These are phyloP conservation scores for Brachyptera risi DNA, from an alignment of 2,888 invertebrate genomes.

Conservation along the genomic window DNA sequence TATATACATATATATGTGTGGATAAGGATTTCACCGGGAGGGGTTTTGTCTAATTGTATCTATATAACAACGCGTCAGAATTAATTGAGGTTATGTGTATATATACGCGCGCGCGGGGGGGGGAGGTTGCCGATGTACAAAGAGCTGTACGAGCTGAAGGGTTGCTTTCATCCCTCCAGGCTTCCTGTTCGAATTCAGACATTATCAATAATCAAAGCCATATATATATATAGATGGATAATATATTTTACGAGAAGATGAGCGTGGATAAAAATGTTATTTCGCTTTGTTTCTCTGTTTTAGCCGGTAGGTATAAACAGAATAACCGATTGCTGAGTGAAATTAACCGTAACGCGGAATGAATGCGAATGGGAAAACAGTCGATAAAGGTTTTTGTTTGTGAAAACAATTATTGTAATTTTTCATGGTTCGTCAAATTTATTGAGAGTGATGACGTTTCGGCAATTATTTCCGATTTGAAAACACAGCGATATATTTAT, in stretches of 20 bases:
- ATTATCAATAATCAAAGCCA: constrained; percentile 20
- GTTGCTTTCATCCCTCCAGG: constrained; percentile 12
- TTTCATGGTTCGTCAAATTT: constrained; percentile 32
- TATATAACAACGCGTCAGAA: constrained; percentile 26
- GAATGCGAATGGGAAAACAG: constrained; percentile 23
- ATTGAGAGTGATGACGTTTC: constrained; percentile 25
- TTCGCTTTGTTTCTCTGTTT: not conserved
- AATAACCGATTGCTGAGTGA: constrained; percentile 27
- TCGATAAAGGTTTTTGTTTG: constrained; percentile 18
- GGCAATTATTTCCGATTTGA: constrained; percentile 31
- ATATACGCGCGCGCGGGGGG: no score
- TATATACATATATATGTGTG: no score
- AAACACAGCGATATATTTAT: constrained; percentile 27
- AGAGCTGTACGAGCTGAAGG: constrained; percentile 7
- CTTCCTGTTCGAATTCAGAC: constrained; percentile 14
- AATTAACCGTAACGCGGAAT: constrained; percentile 27
- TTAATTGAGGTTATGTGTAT: constrained; percentile 28
- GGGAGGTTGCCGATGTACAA: constrained; percentile 13
- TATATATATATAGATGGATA: constrained; percentile 4
- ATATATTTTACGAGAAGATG: constrained; percentile 11
- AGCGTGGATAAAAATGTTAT: constrained; percentile 11
- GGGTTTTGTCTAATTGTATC: constrained; percentile 24
- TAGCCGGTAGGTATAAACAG: constrained; percentile 19
- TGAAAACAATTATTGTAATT: constrained; percentile 28
- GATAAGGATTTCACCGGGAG: constrained; percentile 27